Conservation (phyloP, 2,888 invertebrate species). For the Agriopis marginaria region DNA sequence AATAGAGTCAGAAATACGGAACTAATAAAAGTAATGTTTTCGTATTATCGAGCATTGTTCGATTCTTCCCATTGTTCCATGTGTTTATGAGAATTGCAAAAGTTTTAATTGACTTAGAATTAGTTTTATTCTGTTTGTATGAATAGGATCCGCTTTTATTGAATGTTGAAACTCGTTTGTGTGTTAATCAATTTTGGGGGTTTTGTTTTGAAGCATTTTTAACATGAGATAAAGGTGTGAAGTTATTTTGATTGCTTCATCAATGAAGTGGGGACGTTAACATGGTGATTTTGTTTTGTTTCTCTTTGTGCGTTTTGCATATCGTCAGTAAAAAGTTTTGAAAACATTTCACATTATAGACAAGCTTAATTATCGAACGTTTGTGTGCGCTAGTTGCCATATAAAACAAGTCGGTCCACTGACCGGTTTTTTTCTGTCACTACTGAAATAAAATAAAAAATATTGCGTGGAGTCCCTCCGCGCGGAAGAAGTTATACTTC, state of each 20-base stretch:
- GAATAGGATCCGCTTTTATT: slow-evolving; percentile 32
- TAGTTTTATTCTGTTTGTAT: slow-evolving; percentile 44
- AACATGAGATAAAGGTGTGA: not conserved
- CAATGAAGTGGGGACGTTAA: too few relatives aligned
- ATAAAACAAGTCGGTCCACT: too few relatives aligned
- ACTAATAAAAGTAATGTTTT: slow-evolving; percentile 45
- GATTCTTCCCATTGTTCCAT: slow-evolving; percentile 41
- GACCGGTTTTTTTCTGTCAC: too few relatives aligned
- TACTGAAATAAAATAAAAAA: too few relatives aligned
- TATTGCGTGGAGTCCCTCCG: too few relatives aligned
- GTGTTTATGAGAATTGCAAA: slow-evolving; percentile 44
- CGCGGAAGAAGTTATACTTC: too few relatives aligned
- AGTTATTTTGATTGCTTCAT: not conserved
- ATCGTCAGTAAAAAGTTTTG: too few relatives aligned
- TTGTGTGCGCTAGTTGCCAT: not conserved
- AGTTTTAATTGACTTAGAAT: slow-evolving; percentile 49
- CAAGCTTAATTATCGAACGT: too few relatives aligned
- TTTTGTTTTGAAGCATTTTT: slow-evolving; percentile 3
- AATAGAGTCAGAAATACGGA: slow-evolving; percentile 33
- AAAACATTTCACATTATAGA: too few relatives aligned
- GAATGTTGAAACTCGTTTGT: slow-evolving; percentile 25
- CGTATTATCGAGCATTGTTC: slow-evolving; percentile 45
- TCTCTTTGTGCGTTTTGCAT: too few relatives aligned
- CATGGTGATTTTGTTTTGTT: too few relatives aligned
- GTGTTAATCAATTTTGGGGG: slow-evolving; percentile 20